These are phyloP conservation scores for Carettochelys insculpta DNA, from an alignment of 2,113 vertebrate genomes.

Conservation along the genomic window DNA sequence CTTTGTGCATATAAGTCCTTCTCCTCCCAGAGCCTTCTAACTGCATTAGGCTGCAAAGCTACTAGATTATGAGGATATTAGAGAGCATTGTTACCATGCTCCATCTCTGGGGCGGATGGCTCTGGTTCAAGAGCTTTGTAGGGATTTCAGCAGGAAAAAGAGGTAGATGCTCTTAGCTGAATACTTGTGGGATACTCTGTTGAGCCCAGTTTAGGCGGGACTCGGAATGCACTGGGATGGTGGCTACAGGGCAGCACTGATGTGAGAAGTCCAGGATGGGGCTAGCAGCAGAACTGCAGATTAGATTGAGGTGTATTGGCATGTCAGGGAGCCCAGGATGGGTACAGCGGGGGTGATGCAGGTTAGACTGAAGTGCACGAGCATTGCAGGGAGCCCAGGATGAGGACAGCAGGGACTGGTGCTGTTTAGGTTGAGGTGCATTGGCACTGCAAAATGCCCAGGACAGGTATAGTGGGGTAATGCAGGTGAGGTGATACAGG, in stretches of 20 bases:
- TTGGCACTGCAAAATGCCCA: too few relatives aligned
- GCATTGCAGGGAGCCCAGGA: too few relatives aligned
- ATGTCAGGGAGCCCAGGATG: background rate
- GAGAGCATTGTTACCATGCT: fast-evolving
- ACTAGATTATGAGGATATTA: constrained; percentile 60
- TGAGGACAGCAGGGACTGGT: too few relatives aligned
- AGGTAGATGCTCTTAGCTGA: background rate
- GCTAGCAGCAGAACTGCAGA: background rate
- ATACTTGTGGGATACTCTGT: background rate
- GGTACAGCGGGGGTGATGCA: too few relatives aligned
- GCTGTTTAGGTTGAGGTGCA: too few relatives aligned
- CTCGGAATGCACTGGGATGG: background rate
- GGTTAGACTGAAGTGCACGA: background rate
- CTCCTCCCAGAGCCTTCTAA: constrained; percentile 40
- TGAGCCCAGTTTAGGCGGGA: fast-evolving
- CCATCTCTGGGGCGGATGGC: fast-evolving
- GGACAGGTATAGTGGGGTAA: too few relatives aligned
- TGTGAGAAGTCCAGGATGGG: background rate
- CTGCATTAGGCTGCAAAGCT: constrained; percentile 52
- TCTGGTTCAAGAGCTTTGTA: background rate
- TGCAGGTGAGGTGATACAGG: too few relatives aligned
- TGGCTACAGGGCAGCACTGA: background rate
- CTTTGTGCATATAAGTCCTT: background rate
- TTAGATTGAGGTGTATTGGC: background rate
- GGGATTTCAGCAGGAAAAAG: fast-evolving